A percentile compares a stretch with the other conserved stretches of the same genome.
Conservation (phyloP, 2,797 vertebrate species). For the Cynopterus sphinx region DNA sequence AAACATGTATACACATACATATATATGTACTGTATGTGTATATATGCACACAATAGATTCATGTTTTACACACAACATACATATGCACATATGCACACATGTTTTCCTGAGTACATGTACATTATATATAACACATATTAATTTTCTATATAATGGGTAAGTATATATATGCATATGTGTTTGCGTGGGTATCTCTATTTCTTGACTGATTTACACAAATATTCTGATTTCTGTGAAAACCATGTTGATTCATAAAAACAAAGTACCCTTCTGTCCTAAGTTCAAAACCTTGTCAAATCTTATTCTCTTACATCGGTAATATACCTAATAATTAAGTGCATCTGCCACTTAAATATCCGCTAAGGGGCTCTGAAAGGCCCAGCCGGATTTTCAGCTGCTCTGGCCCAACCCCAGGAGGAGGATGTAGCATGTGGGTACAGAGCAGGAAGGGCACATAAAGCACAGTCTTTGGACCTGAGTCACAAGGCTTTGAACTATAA, state of each 20-base stretch:
- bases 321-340: slow-evolving; percentile 26
- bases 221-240: slow-evolving; percentile 18
- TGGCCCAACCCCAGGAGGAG: background rate
- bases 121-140: background rate
- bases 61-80: background rate
- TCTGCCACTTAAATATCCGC: background rate
- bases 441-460: background rate
- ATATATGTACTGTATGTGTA: background rate
- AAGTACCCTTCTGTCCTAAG: background rate
- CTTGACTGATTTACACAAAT: background rate
- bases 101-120: background rate
- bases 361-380: background rate
- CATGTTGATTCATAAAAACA: slow-evolving; percentile 33
- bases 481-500: background rate
- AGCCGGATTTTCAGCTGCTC: background rate
- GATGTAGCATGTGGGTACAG: background rate
- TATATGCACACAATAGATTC: background rate
- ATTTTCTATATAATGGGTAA: background rate
- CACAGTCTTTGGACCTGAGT: background rate
- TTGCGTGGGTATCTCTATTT: background rate
- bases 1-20: background rate
- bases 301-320: slow-evolving; percentile 19
- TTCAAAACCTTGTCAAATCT: slow-evolving; percentile 46
- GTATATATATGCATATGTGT: background rate
- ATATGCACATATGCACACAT: background rate